These are phyloP conservation scores for Anneissia japonica DNA, from an alignment of 35 echinoderm and acorn worm species.

Conservation along the genomic window DNA sequence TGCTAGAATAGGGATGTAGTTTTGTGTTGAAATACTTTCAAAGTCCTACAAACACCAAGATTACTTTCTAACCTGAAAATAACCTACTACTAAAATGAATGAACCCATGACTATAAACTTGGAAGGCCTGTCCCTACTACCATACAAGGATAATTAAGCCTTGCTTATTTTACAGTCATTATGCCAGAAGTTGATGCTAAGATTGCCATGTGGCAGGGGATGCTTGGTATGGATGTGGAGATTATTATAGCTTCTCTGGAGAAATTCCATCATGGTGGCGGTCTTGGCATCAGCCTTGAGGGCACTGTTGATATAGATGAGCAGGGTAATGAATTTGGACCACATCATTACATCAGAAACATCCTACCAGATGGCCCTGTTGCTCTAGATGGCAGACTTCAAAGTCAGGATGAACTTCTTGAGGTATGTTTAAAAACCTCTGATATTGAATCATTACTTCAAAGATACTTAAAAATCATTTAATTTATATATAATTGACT, in stretches of 20 bases:
- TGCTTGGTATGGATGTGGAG: constrained; percentile 48
- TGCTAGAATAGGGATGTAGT: too few relatives aligned
- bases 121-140: too few relatives aligned
- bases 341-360: constrained; percentile 87
- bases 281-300: constrained; percentile 87
- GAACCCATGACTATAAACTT: too few relatives aligned
- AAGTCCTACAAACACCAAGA: too few relatives aligned
- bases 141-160: too few relatives aligned
- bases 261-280: constrained; percentile 73
- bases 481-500: not conserved
- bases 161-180: constrained; percentile 25
- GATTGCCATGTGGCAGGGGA: constrained; percentile 65
- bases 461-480: not conserved
- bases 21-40: too few relatives aligned
- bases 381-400: constrained; percentile 56
- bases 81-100: too few relatives aligned
- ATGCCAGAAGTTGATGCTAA: constrained; percentile 38
- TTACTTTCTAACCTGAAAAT: too few relatives aligned
- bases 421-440: constrained; percentile 58
- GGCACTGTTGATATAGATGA: constrained; percentile 97
- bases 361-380: constrained; percentile 81
- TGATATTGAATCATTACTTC: too few relatives aligned
- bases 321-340: constrained; percentile 72
- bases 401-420: constrained; percentile 79
- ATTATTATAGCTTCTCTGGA: constrained; percentile 76